Conservation (phyloP, 2,888 invertebrate species). For the Amiota mariae region DNA sequence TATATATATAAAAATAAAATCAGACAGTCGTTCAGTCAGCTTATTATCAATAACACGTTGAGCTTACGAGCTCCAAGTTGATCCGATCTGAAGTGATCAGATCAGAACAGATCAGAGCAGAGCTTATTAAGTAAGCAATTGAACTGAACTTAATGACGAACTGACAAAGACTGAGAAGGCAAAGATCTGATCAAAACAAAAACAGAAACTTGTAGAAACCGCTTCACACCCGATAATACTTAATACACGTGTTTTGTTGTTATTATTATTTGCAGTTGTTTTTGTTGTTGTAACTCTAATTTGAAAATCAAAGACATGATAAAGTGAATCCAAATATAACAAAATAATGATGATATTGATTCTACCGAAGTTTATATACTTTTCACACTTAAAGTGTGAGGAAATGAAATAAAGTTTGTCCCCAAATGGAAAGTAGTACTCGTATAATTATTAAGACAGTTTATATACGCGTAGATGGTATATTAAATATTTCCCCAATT, state of each 20-base stretch:
- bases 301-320: too few relatives aligned
- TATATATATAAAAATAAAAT: background rate
- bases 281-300: background rate
- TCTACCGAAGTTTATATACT: too few relatives aligned
- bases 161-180: background rate
- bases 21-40: background rate
- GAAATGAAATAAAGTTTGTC: too few relatives aligned
- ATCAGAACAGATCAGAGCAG: background rate
- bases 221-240: slow-evolving; percentile 24
- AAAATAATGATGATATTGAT: too few relatives aligned
- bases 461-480: too few relatives aligned
- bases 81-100: background rate
- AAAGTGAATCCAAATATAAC: too few relatives aligned
- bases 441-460: too few relatives aligned
- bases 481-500: too few relatives aligned
- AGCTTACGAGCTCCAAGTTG: background rate
- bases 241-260: background rate
- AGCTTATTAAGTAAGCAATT: background rate
- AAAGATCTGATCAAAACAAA: background rate
- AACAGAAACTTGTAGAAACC: slow-evolving; percentile 22
- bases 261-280: background rate
- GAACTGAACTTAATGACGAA: background rate
- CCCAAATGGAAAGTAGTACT: too few relatives aligned
- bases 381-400: too few relatives aligned
- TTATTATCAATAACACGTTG: background rate